These are phyloP conservation scores for Xestia ashworthii DNA, from an alignment of 2,888 invertebrate genomes.

Conservation along the genomic window DNA sequence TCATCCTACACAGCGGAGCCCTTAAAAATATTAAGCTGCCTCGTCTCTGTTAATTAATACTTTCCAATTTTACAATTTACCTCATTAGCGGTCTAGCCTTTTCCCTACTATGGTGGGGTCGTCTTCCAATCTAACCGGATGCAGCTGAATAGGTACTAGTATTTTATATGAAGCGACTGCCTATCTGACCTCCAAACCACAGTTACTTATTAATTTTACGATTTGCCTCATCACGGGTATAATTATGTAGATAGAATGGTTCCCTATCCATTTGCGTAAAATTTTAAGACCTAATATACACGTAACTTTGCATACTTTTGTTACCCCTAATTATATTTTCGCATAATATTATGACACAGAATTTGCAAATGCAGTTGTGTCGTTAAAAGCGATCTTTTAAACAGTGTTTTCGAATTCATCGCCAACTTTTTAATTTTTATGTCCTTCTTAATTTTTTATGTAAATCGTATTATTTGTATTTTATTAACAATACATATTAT, in stretches of 20 bases:
- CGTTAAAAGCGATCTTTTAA: background rate
- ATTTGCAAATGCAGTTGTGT: background rate
- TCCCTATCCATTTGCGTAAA: too few relatives aligned
- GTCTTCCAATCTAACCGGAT: background rate
- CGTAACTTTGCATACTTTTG: too few relatives aligned
- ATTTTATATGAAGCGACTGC: background rate
- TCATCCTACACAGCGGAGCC: conserved; percentile 77
- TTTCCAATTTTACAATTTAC: background rate
- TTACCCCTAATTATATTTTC: too few relatives aligned
- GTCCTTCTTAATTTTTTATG: background rate
- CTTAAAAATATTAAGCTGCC: conserved; percentile 62
- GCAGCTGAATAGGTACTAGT: background rate
- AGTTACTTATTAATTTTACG: background rate
- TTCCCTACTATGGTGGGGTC: background rate
- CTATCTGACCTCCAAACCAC: background rate
- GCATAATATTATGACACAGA: too few relatives aligned
- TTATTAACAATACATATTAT: background rate
- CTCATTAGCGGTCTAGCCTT: background rate
- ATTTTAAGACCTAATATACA: too few relatives aligned
- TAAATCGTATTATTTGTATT: background rate
- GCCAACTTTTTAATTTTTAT: background rate
- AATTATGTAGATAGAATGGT: background rate
- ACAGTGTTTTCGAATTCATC: background rate
- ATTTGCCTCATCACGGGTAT: conserved; percentile 12
- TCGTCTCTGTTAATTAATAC: conserved; percentile 2